A percentile compares a stretch with the other conserved stretches of the same genome.
Evolutionary conservation across 2,888 invertebrate species (phyloP).

Genomic region (Adela reaumurella): DNA sequence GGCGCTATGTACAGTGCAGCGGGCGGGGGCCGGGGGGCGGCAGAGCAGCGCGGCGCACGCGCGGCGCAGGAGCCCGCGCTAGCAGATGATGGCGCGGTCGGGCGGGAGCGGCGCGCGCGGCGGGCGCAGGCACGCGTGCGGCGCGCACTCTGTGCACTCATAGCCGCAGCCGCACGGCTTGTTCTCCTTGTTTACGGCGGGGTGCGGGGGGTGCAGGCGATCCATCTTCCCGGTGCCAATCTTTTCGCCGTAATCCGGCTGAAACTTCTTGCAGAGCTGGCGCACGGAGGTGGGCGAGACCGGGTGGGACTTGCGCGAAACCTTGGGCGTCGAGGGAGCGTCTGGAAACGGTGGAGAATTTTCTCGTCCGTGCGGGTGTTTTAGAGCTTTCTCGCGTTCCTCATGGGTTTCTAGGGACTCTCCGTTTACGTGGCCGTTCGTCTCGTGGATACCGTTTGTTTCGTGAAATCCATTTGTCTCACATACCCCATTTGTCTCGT

Average conservation of each 20-base stretch:
- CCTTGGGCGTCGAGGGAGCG: slow-evolving; percentile 64
- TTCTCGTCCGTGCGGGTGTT: slow-evolving; percentile 45
- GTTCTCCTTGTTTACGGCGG: slow-evolving; percentile 7
- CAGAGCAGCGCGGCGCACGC: slow-evolving; percentile 3
- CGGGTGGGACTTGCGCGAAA: slow-evolving; percentile 57
- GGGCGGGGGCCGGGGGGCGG: slow-evolving; percentile 6
- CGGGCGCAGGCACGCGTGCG: slow-evolving; percentile 10
- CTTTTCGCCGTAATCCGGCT: slow-evolving; percentile 50
- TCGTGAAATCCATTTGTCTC: slow-evolving; percentile 3
- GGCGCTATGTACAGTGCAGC: slow-evolving; percentile 5
- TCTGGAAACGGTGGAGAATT: slow-evolving; percentile 55
- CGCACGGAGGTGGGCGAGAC: slow-evolving; percentile 50
- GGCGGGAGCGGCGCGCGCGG: slow-evolving; percentile 17
- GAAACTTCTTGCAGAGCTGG: slow-evolving; percentile 53
- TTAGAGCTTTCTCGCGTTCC: slow-evolving; percentile 34
- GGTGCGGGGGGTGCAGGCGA: slow-evolving; percentile 1
- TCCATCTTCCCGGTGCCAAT: slow-evolving; percentile 12
- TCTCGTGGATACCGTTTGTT: slow-evolving; percentile 15
- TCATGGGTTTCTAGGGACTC: slow-evolving; percentile 12
- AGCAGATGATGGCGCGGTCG: slow-evolving; percentile 34
- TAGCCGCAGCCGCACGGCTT: slow-evolving; percentile 13
- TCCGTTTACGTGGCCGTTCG: slow-evolving; percentile 13
- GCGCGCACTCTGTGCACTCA: slow-evolving; percentile 11
- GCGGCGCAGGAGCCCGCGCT: slow-evolving; percentile 22
- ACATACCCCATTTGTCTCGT: background rate